Evolutionary conservation across 2,797 vertebrate genomes (phyloP).

Genomic region (Ciconia nigra): DNA sequence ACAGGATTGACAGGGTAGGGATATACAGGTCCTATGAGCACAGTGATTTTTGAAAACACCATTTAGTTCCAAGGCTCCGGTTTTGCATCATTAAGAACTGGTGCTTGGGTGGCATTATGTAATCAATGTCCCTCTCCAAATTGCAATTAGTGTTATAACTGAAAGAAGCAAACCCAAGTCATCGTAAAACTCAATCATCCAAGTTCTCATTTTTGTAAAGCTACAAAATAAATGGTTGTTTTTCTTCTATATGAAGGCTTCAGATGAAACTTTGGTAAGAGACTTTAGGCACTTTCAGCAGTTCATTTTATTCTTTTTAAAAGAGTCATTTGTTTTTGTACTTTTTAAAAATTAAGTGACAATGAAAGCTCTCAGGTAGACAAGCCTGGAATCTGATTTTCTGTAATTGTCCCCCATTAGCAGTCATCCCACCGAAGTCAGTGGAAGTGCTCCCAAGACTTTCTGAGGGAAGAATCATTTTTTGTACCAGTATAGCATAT

Average conservation of each 20-base stretch:
- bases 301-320: not conserved
- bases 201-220: not conserved
- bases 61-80: not conserved
- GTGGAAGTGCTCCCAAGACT: not conserved
- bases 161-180: not conserved
- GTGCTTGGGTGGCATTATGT: not conserved
- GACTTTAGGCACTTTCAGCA: not conserved
- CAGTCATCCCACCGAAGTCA: not conserved
- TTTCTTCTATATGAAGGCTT: not conserved
- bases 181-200: not conserved
- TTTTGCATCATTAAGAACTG: not conserved
- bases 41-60: not conserved
- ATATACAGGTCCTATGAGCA: not conserved
- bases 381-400: not conserved
- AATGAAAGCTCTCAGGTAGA: not conserved
- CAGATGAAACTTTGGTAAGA: not conserved
- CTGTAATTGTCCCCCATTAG: not conserved
- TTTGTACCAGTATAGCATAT: not conserved
- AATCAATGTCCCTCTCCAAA: not conserved
- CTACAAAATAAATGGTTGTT: not conserved
- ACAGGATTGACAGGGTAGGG: not conserved
- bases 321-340: accelerated
- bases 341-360: not conserved
- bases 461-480: not conserved
- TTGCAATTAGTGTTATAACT: slow-evolving; percentile 9